Base-by-base conservation (phyloP, 2,797 vertebrate genomes). In the Gambelia wislizenii region DNA sequence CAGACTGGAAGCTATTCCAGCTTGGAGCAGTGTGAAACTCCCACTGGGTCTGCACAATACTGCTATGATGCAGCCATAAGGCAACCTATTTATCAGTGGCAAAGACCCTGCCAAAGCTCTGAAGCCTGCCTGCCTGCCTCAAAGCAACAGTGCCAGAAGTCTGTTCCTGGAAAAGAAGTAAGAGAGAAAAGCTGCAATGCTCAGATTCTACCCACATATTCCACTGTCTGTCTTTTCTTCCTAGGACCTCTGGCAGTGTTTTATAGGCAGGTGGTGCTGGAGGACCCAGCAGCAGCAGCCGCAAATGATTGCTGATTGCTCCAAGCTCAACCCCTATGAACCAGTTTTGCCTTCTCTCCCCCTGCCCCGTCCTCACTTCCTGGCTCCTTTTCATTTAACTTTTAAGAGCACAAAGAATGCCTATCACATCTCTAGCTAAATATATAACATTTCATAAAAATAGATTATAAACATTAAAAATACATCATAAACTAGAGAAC, bases 61-160 rank as follows among this genome's bases (percentile, higher is more conserved):
- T 42, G 59, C 36, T 84, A 54, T 25, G 49, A 69, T 77, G 49
- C 22, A 78, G 27, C 36, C 74, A 22, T 54, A 78, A 84, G 36
- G 25, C n/a, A 89, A 59, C 81, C 82, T 56, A 70, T 78, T 84
- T 89, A 89, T 69, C 74, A 89, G 74, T 49, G 20, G 49, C 87
- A 56, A n/a, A 69, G 52, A 84, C 82, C 87, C 36, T 89, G 75
- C 47, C 87, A 44, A 84, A 70, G 39, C 74, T 77, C 82, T 61
- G 79, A 87, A 33, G 33, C 9, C n/a, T 82, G 33, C 3, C 33
- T 82, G 30, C 3, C 44, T 67, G 36, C 7, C 61, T 54, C 74
- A 52, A 84, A 83, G 16, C 30, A 39, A 72, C n/a, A 42, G 49
- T 52, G 56, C n/a, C 16, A 83, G 72, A 64, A 2, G 33, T 80